Base-by-base conservation (phyloP, 2,113 vertebrate genomes). In the Sinocyclocheilus anshuiensis region DNA sequence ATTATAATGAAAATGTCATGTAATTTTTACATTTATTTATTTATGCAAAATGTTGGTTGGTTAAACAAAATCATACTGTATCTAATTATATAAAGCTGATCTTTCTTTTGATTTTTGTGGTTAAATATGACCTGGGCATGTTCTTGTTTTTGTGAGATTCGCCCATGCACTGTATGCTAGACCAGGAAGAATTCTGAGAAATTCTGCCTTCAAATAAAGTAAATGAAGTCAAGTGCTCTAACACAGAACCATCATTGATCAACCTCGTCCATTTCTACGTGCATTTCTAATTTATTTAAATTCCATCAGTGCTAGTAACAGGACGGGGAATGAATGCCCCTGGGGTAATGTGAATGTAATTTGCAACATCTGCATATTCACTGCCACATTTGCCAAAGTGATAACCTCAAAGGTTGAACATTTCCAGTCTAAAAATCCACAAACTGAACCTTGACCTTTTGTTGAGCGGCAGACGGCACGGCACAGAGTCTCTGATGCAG, bases 401-500 rank as follows among this genome's bases (percentile, higher is more conserved):
- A 71, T 53, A 36, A 71, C 63, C n/a, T 4, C 6, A 61, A 39
- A 84, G 9, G 39, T 81, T 55, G 22, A 84, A 50, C 76, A 42
- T 69, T 67, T 81, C 78, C 39, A 65, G 36, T 45, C 13, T 22
- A 81, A 67, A 81, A 81, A 65, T 48, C 39, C 79, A 67, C 74
- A 76, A 24, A 83, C 45, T 84, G 67, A 84, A 74, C 69, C 69
- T 53, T 65, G 76, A 97, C 97, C 96, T 96, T 92, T 94, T 93
- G 94, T 98, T 99, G 88, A 96, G 91, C 39, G 97, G 97, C 89
- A 94, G 95, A 29, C 97, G 94, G 87, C 97, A 99, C 90, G 97
- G 97, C 2, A 99, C 97, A 0, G 97, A 97, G 92, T 99, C 97
- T 11, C 97, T 94, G 90, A 99, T 97, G 91, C 97, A 98, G 80